Percentiles rank a stretch among this genome's conserved stretches.
phyloP scores from a whole-genome alignment of 2,888 invertebrate genomes.

The Orthosia incerta region DNA sequence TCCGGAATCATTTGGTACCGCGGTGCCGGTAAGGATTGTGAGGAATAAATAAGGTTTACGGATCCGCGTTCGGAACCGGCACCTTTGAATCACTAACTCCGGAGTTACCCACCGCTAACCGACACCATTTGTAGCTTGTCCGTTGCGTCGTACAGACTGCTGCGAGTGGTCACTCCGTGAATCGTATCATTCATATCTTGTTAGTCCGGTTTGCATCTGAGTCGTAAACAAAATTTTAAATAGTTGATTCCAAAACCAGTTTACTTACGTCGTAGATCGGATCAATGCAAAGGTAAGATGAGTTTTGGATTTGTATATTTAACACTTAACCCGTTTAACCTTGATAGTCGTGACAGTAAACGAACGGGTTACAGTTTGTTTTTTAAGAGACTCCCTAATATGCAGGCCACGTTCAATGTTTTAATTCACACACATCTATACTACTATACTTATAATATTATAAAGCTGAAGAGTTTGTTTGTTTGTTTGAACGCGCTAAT shows the following conservation, averaged over 20 bases:
- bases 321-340: slow-evolving; percentile 10
- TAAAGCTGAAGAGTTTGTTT: too few relatives aligned
- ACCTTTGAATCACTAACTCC: too few relatives aligned
- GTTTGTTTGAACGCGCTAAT: too few relatives aligned
- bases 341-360: slow-evolving; percentile 28
- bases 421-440: too few relatives aligned
- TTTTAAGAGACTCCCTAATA: background rate
- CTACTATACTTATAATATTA: too few relatives aligned
- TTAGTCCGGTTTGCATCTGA: slow-evolving; percentile 46
- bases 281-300: slow-evolving; percentile 49
- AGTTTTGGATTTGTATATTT: slow-evolving; percentile 17
- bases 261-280: slow-evolving; percentile 30
- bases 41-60: too few relatives aligned
- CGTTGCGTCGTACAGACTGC: slow-evolving; percentile 31
- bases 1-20: too few relatives aligned
- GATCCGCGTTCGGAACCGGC: too few relatives aligned
- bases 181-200: slow-evolving; percentile 21
- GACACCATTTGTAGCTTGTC: slow-evolving; percentile 44
- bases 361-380: slow-evolving; percentile 5
- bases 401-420: slow-evolving; percentile 22
- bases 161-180: slow-evolving; percentile 10
- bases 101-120: too few relatives aligned
- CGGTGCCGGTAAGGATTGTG: too few relatives aligned
- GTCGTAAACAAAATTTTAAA: slow-evolving; percentile 39
- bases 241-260: slow-evolving; percentile 40